Conservation (phyloP, 1,140 invertebrate genomes). For the Euura saliciscinereae region DNA sequence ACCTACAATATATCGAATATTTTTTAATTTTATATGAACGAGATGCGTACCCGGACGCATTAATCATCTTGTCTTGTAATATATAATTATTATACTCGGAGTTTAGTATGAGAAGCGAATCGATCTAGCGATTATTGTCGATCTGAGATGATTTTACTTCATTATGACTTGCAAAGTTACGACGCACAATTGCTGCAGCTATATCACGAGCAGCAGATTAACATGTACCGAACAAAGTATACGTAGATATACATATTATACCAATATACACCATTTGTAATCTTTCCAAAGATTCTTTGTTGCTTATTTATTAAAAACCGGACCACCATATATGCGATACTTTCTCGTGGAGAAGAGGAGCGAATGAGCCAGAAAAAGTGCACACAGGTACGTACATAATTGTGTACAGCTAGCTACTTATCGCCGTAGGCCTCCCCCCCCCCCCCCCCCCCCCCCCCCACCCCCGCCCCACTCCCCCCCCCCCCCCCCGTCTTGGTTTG, state of each 20-base stretch:
- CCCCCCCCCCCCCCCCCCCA: not conserved
- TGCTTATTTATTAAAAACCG: not conserved
- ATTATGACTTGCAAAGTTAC: too few relatives aligned
- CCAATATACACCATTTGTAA: constrained; percentile 14
- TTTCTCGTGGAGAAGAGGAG: not conserved
- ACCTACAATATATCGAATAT: not conserved
- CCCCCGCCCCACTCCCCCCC: too few relatives aligned
- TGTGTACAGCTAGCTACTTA: too few relatives aligned
- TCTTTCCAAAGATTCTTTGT: constrained; percentile 10
- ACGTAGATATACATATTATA: constrained; percentile 8
- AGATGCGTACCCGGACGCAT: not conserved
- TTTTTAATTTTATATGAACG: constrained; percentile 3
- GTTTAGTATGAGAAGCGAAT: not conserved
- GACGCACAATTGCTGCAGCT: too few relatives aligned
- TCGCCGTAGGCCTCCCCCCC: too few relatives aligned
- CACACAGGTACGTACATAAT: too few relatives aligned
- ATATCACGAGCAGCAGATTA: too few relatives aligned
- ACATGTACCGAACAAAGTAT: constrained; percentile 6
- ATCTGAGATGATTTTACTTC: too few relatives aligned
- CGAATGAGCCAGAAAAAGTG: not conserved
- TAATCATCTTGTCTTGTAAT: not conserved
- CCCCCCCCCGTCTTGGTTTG: too few relatives aligned
- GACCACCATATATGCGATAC: not conserved
- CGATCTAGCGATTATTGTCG: not conserved
- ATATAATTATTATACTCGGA: not conserved